Conservation (phyloP, 2,113 vertebrate genomes). For the Apeltes quadracus region DNA sequence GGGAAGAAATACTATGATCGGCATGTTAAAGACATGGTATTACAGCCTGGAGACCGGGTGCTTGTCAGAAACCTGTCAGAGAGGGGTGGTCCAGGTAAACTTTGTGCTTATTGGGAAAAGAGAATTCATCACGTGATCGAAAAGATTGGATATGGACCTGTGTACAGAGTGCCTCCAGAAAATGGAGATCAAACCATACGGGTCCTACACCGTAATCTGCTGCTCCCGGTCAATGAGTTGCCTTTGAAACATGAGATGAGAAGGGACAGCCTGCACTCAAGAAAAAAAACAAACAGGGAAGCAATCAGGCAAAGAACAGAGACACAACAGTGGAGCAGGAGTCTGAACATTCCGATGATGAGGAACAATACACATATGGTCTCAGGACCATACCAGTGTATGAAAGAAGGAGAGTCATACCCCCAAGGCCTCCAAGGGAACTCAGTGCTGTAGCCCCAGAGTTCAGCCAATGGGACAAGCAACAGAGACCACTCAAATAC, state of each 20-base stretch:
- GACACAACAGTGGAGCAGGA: neutral
- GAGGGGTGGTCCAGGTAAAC: conserved; percentile 25
- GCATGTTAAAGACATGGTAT: neutral
- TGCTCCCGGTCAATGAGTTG: conserved; percentile 21
- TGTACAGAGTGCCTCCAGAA: conserved; percentile 16
- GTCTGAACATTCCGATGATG: conserved; percentile 5
- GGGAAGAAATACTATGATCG: conserved; percentile 22
- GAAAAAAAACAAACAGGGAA: neutral
- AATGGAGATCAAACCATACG: neutral
- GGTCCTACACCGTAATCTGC: conserved; percentile 1
- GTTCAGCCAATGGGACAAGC: too few species aligned
- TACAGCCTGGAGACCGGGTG: conserved; percentile 29
- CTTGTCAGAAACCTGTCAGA: conserved; percentile 26
- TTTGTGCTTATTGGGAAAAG: conserved; percentile 13
- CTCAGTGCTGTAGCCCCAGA: too few species aligned
- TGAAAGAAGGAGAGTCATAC: neutral
- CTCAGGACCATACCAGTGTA: conserved; percentile 9
- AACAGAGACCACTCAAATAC: too few species aligned
- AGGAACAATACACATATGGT: conserved; percentile 14
- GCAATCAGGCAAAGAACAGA: neutral
- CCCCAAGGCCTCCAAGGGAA: neutral
- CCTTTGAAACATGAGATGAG: conserved; percentile 1
- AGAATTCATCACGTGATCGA: conserved; percentile 3
- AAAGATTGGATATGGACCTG: conserved; percentile 17
- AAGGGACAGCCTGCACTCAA: neutral